These are phyloP conservation scores for Cygnus atratus DNA, from an alignment of 2,113 vertebrate genomes.

Conservation along the genomic window DNA sequence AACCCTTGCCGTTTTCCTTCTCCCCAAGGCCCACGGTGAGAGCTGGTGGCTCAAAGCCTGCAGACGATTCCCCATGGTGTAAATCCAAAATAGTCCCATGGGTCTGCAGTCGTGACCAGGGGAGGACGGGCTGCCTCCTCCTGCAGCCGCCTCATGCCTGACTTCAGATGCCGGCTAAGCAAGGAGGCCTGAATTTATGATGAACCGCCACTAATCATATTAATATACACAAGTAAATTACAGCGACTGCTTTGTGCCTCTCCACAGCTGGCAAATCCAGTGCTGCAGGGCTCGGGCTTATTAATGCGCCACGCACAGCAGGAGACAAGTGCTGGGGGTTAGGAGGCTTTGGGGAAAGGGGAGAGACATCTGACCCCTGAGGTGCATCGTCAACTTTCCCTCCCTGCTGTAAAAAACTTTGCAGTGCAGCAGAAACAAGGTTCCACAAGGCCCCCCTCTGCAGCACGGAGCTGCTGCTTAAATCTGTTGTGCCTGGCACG, in stretches of 20 bases:
- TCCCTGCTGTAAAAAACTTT: neutral
- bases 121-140: neutral
- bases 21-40: neutral
- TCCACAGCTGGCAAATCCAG: neutral
- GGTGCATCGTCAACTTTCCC: neutral
- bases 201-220: neutral
- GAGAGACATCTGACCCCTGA: neutral
- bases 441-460: neutral
- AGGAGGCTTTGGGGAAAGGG: neutral
- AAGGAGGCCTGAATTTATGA: neutral
- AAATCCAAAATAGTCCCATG: neutral
- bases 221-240: neutral
- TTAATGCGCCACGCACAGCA: neutral
- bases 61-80: accelerated
- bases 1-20: neutral
- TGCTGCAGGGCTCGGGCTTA: neutral
- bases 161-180: neutral
- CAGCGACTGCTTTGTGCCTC: neutral
- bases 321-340: neutral
- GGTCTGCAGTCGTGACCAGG: neutral
- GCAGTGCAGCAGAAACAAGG: neutral
- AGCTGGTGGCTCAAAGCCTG: neutral
- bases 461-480: neutral
- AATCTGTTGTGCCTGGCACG: neutral
- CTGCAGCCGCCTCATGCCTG: neutral